phyloP scores from a whole-genome alignment of 2,113 vertebrate genomes.

The Propithecus coquereli region DNA sequence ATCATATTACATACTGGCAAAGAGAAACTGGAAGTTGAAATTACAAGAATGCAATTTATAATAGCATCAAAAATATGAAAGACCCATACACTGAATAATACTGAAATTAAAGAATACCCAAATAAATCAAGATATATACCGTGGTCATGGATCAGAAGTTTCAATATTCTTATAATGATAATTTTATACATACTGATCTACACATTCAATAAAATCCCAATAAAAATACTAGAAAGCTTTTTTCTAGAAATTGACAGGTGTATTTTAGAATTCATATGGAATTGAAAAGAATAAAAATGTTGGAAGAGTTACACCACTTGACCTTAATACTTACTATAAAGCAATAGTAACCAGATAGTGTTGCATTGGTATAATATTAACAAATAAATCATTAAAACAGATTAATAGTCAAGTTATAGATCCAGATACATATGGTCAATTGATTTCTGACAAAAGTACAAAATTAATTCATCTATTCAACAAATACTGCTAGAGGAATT shows the following conservation, averaged over 20 bases:
- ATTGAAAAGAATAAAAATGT: neutral
- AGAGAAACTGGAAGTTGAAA: neutral
- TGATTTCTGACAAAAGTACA: neutral
- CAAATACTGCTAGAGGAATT: neutral
- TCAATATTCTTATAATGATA: neutral
- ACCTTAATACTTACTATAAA: neutral
- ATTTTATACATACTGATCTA: neutral
- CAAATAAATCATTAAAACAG: neutral
- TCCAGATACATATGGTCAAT: neutral
- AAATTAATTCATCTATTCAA: neutral
- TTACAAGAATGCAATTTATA: neutral
- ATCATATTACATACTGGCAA: neutral
- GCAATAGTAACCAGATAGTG: neutral
- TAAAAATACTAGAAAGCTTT: neutral
- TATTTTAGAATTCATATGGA: neutral
- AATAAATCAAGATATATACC: neutral
- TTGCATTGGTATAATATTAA: neutral
- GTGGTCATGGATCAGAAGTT: neutral
- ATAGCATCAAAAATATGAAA: neutral
- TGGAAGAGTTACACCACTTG: neutral
- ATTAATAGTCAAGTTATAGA: neutral
- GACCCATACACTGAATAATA: neutral
- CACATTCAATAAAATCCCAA: neutral
- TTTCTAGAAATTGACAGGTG: neutral
- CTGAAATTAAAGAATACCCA: neutral